Evolutionary conservation across 2,113 vertebrate genomes (phyloP).

Genomic region (Melanotaenia duboulayi): DNA sequence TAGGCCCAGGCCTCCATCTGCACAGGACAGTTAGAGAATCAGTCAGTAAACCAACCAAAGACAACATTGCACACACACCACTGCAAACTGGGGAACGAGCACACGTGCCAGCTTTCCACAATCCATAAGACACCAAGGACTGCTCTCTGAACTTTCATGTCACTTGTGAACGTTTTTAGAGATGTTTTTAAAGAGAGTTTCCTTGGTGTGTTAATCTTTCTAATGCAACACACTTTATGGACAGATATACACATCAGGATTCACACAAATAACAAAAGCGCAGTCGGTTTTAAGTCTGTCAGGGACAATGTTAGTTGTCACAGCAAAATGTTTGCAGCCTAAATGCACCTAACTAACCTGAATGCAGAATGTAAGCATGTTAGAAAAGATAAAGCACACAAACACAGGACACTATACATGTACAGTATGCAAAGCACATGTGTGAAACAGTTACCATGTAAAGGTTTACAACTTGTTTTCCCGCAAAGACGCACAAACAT

Average conservation of each 20-base stretch:
- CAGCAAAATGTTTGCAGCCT: slow-evolving; percentile 20
- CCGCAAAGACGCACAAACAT: slow-evolving; percentile 38
- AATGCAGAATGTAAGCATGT: slow-evolving; percentile 77
- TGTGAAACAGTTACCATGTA: neutral
- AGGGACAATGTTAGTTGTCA: slow-evolving; percentile 24
- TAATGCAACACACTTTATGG: slow-evolving; percentile 1
- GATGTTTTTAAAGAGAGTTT: slow-evolving; percentile 17
- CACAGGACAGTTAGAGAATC: slow-evolving; percentile 27
- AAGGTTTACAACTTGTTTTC: neutral
- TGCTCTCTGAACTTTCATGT: neutral
- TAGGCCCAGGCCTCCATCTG: slow-evolving; percentile 84
- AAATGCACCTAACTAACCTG: neutral
- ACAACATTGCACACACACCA: neutral
- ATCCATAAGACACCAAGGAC: slow-evolving; percentile 66
- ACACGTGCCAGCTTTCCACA: slow-evolving; percentile 11
- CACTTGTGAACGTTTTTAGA: neutral
- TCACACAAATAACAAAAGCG: slow-evolving; percentile 1
- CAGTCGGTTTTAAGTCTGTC: slow-evolving; percentile 1
- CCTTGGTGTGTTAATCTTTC: slow-evolving; percentile 68
- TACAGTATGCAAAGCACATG: neutral
- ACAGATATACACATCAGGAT: neutral
- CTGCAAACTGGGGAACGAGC: slow-evolving; percentile 2
- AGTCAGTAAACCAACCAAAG: slow-evolving; percentile 22
- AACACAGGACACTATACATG: slow-evolving; percentile 68
- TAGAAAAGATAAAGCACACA: slow-evolving; percentile 67